phyloP scores from a whole-genome alignment of 1,140 invertebrate genomes.

The Zaprionus taronus region DNA sequence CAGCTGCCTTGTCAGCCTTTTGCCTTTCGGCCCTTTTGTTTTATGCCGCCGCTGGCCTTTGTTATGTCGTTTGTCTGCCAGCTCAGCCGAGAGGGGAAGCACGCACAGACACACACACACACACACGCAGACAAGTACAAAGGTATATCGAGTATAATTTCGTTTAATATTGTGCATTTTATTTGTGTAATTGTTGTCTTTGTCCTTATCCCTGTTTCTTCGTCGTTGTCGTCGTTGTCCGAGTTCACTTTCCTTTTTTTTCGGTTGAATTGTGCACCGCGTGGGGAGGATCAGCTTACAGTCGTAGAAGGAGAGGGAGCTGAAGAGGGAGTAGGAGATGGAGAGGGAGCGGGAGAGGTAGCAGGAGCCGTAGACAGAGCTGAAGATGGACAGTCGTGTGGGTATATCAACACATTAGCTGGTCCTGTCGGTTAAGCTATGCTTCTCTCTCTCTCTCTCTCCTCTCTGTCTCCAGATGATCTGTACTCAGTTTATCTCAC shows the following conservation, averaged over 20 bases:
- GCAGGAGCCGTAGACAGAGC: constrained; percentile 7
- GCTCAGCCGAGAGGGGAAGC: constrained; percentile 40
- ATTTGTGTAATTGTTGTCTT: constrained; percentile 78
- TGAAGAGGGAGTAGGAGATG: constrained; percentile 5
- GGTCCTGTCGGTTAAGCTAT: not conserved
- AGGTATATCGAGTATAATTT: constrained; percentile 67
- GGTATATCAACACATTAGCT: constrained; percentile 54
- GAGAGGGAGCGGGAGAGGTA: not conserved
- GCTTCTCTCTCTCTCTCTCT: constrained; percentile 9
- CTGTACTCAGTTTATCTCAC: not conserved
- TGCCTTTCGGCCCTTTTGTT: constrained; percentile 75
- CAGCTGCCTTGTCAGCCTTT: constrained; percentile 75
- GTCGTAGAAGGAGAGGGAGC: constrained; percentile 1
- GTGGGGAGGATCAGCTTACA: constrained; percentile 70
- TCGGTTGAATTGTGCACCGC: constrained; percentile 47
- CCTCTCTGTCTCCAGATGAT: not conserved
- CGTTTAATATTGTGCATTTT: constrained; percentile 82
- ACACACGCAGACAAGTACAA: not conserved
- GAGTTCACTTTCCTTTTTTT: constrained; percentile 69
- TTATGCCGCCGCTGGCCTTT: constrained; percentile 78
- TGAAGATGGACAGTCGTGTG: constrained; percentile 46
- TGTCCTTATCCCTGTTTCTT: constrained; percentile 43
- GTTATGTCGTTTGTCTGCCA: constrained; percentile 62
- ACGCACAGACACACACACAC: not conserved
- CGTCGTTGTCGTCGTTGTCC: not conserved